Base-by-base conservation (phyloP, 2,797 vertebrate genomes). In the Denticeps clupeoides region DNA sequence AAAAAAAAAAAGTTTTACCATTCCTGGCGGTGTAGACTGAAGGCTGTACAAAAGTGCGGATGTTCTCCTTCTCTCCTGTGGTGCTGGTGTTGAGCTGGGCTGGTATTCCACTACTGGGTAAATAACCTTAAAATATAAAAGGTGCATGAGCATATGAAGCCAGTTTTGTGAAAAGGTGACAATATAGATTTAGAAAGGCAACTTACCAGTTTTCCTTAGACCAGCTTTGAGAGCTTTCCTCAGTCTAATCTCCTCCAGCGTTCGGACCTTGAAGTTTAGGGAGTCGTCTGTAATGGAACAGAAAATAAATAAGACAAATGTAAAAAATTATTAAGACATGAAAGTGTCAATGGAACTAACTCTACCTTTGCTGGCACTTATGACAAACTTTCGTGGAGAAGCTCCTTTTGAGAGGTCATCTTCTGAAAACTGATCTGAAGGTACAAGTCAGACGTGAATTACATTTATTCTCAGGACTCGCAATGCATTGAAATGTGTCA, bases 381-480 rank as follows among this genome's bases (percentile, higher is more conserved):
- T 23, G 6, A n/a, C n/a, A n/a, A n/a, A n/a, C n/a, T n/a, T n/a
- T n/a, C n/a, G n/a, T n/a, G n/a, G n/a, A n/a, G n/a, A n/a, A 75
- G 45, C 72, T 94, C 97, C 55, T 84, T 73, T 1, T 85, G 51
- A 7, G 86, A 80, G 7, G 41, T 50, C 33, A 61, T 22, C 94
- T 61, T 97, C 93, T 52, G 93, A 95, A 67, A 89, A 84, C 38
- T 91, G 92, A 66, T 97, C 92, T 98, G 67, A n/a, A 79, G 63
- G 31, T 15, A 49, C 21, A 59, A 49, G 64, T 1, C 55, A 16
- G 7, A 15, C 21, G 4, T 24, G 1, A 3, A 1, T 37, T 35
- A 35, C 3, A 35, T 13, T 18, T 16, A 7, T 16, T 15, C 32
- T 16, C 4, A 1, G 5, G 2, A 47, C 15, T n/a, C 3, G 27